Conservation (phyloP, 2,113 vertebrate genomes). For the Cinclus cinclus region DNA sequence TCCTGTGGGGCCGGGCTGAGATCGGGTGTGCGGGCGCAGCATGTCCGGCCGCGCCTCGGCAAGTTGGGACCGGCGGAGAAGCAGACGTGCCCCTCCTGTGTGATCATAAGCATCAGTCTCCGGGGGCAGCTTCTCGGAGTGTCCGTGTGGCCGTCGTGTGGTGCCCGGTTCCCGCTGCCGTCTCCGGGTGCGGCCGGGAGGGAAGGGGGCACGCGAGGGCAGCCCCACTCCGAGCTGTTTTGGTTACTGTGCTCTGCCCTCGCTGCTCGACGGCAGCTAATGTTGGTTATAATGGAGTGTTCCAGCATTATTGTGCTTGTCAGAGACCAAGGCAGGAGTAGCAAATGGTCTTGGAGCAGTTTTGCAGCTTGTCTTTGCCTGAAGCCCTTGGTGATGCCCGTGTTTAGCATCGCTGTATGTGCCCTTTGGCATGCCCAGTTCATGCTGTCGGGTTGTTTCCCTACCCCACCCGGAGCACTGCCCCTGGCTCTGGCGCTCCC, state of each 20-base stretch:
- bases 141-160: background rate
- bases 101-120: background rate
- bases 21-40: background rate
- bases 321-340: background rate
- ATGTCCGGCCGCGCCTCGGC: background rate
- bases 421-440: rapidly evolving
- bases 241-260: background rate
- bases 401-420: rapidly evolving
- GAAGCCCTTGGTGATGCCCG: rapidly evolving
- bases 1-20: background rate
- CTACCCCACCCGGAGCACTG: rapidly evolving
- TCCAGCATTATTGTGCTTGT: background rate
- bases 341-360: too few species aligned
- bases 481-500: background rate
- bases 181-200: background rate
- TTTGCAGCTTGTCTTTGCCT: background rate
- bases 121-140: background rate
- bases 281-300: background rate
- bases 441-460: background rate
- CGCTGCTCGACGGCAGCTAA: background rate
- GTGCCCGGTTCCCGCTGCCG: background rate
- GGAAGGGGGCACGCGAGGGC: background rate
- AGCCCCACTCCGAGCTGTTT: rapidly evolving
- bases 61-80: background rate
- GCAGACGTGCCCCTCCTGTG: background rate